Conservation (phyloP, 2,888 invertebrate genomes). For the Andrena chrysosceles region DNA sequence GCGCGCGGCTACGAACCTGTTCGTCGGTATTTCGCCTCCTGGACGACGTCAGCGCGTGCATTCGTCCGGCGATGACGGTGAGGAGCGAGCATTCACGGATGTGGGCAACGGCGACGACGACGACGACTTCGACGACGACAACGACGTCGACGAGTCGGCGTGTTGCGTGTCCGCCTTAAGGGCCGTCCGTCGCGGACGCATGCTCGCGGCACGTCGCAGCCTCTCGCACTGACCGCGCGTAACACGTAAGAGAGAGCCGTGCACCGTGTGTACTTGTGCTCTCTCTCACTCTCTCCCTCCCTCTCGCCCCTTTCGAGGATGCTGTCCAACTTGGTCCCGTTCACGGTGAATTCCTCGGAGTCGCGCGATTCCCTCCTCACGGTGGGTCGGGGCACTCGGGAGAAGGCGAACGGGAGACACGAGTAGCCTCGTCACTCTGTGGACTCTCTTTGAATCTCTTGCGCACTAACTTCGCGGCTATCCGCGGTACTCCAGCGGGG, state of each 20-base stretch:
- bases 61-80: conserved; percentile 31
- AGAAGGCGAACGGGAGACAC: conserved; percentile 36
- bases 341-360: neutral
- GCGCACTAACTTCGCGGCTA: conserved; percentile 79
- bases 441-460: conserved; percentile 74
- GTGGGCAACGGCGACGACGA: conserved; percentile 29
- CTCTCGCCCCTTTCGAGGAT: conserved; percentile 37
- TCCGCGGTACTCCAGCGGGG: conserved; percentile 79
- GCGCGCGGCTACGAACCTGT: conserved; percentile 57
- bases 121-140: conserved; percentile 40
- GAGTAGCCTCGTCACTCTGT: conserved; percentile 39
- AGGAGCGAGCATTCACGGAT: conserved; percentile 50
- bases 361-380: conserved; percentile 20
- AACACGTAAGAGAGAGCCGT: conserved; percentile 74
- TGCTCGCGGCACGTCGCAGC: conserved; percentile 76
- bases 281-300: conserved; percentile 28
- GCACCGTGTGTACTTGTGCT: conserved; percentile 39
- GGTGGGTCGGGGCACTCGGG: conserved; percentile 13
- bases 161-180: conserved; percentile 71
- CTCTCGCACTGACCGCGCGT: conserved; percentile 77
- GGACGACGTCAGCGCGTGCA: conserved; percentile 38
- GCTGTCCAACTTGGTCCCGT: conserved; percentile 20
- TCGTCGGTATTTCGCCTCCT: conserved; percentile 35
- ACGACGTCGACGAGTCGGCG: conserved; percentile 65
- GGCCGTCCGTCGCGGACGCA: conserved; percentile 73